A percentile compares a stretch with the other conserved stretches of the same genome.
Evolutionary conservation across 2,888 invertebrate genomes (phyloP).

Genomic region (Netelia inedita): DNA sequence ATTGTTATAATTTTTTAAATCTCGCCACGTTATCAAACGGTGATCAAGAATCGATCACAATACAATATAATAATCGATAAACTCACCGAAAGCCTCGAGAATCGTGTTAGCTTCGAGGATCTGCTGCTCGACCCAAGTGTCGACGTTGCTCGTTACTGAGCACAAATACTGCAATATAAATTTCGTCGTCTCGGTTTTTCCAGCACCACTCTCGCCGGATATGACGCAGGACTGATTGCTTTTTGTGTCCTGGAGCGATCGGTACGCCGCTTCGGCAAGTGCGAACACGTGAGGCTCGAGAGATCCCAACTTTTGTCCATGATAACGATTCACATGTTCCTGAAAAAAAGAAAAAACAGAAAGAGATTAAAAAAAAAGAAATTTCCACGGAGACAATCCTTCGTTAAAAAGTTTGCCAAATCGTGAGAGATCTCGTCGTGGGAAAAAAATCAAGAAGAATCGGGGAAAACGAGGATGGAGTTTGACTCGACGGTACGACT

Average conservation of each 20-base stretch:
- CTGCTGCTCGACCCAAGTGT: slow-evolving; percentile 98
- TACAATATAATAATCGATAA: neutral
- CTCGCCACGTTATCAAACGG: neutral
- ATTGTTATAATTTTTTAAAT: neutral
- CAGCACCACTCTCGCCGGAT: slow-evolving; percentile 97
- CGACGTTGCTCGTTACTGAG: slow-evolving; percentile 93
- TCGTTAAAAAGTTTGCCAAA: neutral
- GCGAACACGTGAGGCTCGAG: slow-evolving; percentile 96
- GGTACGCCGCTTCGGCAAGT: slow-evolving; percentile 95
- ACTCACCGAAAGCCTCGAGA: slow-evolving; percentile 95
- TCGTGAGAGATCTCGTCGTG: neutral
- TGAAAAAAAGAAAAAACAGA: slow-evolving; percentile 83
- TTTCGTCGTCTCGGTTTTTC: slow-evolving; percentile 97
- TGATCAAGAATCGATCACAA: neutral
- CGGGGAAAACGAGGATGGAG: neutral
- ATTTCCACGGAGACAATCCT: neutral
- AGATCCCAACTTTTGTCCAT: slow-evolving; percentile 92
- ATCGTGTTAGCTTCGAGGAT: slow-evolving; percentile 97
- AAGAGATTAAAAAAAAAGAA: neutral
- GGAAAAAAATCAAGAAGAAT: slow-evolving; percentile 15
- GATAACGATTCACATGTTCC: slow-evolving; percentile 94
- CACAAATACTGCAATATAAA: slow-evolving; percentile 96
- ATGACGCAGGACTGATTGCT: slow-evolving; percentile 94
- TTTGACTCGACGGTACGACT: neutral
- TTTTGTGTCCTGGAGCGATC: slow-evolving; percentile 88